These are phyloP conservation scores for Electrophaes corylata DNA, from an alignment of 2,888 invertebrate species.

Conservation along the genomic window DNA sequence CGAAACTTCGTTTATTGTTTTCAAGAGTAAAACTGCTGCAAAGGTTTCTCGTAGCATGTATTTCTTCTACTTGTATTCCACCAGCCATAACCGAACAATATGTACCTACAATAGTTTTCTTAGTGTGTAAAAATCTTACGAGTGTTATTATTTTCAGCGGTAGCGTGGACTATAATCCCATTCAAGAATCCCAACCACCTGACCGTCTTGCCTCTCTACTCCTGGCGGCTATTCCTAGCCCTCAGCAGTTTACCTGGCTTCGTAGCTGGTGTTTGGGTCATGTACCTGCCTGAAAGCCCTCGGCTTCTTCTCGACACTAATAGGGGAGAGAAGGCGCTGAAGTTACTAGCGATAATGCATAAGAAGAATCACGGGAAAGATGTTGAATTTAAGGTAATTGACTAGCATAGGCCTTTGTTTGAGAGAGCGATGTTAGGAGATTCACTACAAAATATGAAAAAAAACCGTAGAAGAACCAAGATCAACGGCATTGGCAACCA, in stretches of 20 bases:
- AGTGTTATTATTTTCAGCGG: slow-evolving; percentile 63
- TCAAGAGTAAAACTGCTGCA: too few relatives aligned
- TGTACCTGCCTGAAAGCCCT: slow-evolving; percentile 88
- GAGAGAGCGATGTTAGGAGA: too few relatives aligned
- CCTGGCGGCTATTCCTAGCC: slow-evolving; percentile 89
- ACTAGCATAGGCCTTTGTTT: not conserved
- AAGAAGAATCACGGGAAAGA: slow-evolving; percentile 76
- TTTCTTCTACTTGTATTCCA: too few relatives aligned
- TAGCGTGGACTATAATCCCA: slow-evolving; percentile 88
- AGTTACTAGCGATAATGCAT: slow-evolving; percentile 84
- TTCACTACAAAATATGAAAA: too few relatives aligned
- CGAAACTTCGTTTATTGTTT: too few relatives aligned
- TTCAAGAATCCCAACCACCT: slow-evolving; percentile 56
- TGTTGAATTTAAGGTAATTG: slow-evolving; percentile 79
- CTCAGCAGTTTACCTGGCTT: slow-evolving; percentile 87
- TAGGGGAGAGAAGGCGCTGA: slow-evolving; percentile 82
- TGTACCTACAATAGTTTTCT: too few relatives aligned
- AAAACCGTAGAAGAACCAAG: too few relatives aligned
- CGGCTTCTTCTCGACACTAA: slow-evolving; percentile 86
- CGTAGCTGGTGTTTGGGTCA: slow-evolving; percentile 82
- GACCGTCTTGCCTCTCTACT: slow-evolving; percentile 80
- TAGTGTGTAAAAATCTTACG: not conserved
- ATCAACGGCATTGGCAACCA: too few relatives aligned
- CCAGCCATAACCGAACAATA: too few relatives aligned
- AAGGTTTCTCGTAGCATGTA: too few relatives aligned